These are phyloP conservation scores for Pachyseris speciosa DNA, from an alignment of 64 coral and sea anemone genomes.

Conservation along the genomic window DNA sequence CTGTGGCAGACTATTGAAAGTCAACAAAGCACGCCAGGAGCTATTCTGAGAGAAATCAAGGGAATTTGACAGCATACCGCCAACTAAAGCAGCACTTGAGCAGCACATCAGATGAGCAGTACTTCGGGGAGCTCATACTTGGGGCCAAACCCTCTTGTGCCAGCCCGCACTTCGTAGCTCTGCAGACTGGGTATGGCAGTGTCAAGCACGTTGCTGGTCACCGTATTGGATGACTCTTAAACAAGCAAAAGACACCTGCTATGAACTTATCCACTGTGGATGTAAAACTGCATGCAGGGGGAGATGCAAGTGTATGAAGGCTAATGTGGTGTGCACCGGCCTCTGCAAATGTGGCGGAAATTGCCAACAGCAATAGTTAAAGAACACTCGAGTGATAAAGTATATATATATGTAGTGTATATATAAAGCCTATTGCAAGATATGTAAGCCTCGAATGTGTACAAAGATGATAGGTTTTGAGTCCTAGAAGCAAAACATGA, in stretches of 20 bases:
- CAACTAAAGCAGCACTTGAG: background rate
- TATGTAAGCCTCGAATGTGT: conserved; percentile 2
- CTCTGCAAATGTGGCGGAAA: conserved; percentile 53
- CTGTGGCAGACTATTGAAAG: conserved; percentile 13
- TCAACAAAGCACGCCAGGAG: too few species aligned
- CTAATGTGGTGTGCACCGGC: conserved; percentile 44
- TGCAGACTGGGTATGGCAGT: conserved; percentile 17
- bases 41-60: too few species aligned
- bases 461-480: too few species aligned
- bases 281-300: conserved; percentile 16
- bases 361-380: conserved; percentile 43
- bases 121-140: conserved; percentile 29
- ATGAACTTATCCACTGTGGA: conserved; percentile 18
- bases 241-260: conserved; percentile 16
- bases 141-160: conserved; percentile 22
- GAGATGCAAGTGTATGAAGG: conserved; percentile 35
- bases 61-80: too few species aligned
- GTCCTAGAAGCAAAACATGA: too few species aligned
- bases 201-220: conserved; percentile 3
- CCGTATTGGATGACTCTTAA: conserved; percentile 16
- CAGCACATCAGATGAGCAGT: conserved; percentile 18
- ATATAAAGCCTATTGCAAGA: conserved; percentile 23
- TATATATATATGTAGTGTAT: background rate
- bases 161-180: conserved; percentile 1
- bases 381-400: conserved; percentile 22